Conservation (phyloP, 1,140 invertebrate species). For the Mercenaria mercenaria region DNA sequence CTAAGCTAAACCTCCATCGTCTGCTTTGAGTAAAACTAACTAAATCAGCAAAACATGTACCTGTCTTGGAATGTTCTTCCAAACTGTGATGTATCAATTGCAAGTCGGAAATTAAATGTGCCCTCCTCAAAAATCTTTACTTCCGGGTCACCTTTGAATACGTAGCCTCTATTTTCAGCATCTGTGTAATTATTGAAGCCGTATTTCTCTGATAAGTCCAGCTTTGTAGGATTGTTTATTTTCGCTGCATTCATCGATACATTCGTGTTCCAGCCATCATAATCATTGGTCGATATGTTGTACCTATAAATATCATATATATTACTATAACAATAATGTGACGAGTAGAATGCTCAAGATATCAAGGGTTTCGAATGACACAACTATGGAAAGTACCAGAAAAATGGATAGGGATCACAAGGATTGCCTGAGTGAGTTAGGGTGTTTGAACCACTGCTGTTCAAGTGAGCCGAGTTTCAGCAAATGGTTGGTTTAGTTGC, state of each 20-base stretch:
- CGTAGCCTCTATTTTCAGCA: slow-evolving; percentile 80
- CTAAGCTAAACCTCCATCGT: too few relatives aligned
- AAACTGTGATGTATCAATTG: slow-evolving; percentile 85
- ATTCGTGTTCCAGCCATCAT: slow-evolving; percentile 80
- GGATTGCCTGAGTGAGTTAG: too few relatives aligned
- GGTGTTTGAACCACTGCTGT: too few relatives aligned
- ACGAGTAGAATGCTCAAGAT: too few relatives aligned
- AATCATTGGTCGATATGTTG: slow-evolving; percentile 85
- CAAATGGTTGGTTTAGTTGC: too few relatives aligned
- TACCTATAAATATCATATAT: slow-evolving; percentile 80
- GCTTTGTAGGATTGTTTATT: slow-evolving; percentile 61
- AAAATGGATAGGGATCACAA: too few relatives aligned
- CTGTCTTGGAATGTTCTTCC: slow-evolving; percentile 85
- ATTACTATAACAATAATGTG: too few relatives aligned
- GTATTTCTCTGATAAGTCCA: slow-evolving; percentile 76
- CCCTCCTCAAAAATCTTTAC: slow-evolving; percentile 82
- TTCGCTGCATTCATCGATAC: slow-evolving; percentile 69
- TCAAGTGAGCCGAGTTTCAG: too few relatives aligned
- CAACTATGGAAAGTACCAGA: too few relatives aligned
- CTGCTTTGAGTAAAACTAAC: too few relatives aligned
- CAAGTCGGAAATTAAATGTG: slow-evolving; percentile 80
- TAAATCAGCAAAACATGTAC: too few relatives aligned
- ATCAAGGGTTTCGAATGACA: too few relatives aligned
- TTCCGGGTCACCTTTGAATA: slow-evolving; percentile 83
- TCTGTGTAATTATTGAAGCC: slow-evolving; percentile 70